phyloP scores from a whole-genome alignment of 1,140 invertebrate species.

The Drepana arcuata region DNA sequence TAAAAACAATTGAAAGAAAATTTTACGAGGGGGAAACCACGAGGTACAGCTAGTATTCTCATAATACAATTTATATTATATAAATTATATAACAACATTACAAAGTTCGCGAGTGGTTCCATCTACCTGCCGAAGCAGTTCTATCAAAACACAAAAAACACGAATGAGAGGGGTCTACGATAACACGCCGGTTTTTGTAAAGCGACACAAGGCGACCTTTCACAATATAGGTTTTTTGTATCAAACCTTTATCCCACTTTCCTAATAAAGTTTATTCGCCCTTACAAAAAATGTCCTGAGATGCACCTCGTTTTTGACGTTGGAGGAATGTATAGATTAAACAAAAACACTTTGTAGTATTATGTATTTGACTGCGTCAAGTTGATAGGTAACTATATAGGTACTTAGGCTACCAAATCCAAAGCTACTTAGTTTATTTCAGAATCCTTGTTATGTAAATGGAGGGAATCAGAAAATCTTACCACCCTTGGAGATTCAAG shows the following conservation, averaged over 20 bases:
- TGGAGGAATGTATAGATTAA: slow-evolving; percentile 4
- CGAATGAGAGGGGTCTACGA: slow-evolving; percentile 55
- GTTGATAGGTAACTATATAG: no score
- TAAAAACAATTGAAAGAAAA: no score
- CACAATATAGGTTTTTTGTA: slow-evolving; percentile 50
- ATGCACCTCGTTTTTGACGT: no score
- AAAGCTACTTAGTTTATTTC: no score
- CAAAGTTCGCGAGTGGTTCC: slow-evolving; percentile 43
- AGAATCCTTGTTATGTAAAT: no score
- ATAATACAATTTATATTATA: background rate
- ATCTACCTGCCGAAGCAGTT: slow-evolving; percentile 56
- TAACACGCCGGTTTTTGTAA: slow-evolving; percentile 45
- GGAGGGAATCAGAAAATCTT: no score
- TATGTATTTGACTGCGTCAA: no score
- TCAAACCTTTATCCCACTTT: slow-evolving; percentile 56
- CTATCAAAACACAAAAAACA: slow-evolving; percentile 53
- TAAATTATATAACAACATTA: slow-evolving; percentile 9
- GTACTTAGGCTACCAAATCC: no score
- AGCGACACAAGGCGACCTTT: slow-evolving; percentile 56
- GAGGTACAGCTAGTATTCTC: no score
- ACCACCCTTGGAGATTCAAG: no score
- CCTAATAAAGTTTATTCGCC: slow-evolving; percentile 64
- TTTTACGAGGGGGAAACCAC: no score
- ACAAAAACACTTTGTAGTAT: no score
- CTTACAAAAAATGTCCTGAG: slow-evolving; percentile 6